Evolutionary conservation across 2,113 vertebrate genomes (phyloP).

Genomic region (Vulpes vulpes): DNA sequence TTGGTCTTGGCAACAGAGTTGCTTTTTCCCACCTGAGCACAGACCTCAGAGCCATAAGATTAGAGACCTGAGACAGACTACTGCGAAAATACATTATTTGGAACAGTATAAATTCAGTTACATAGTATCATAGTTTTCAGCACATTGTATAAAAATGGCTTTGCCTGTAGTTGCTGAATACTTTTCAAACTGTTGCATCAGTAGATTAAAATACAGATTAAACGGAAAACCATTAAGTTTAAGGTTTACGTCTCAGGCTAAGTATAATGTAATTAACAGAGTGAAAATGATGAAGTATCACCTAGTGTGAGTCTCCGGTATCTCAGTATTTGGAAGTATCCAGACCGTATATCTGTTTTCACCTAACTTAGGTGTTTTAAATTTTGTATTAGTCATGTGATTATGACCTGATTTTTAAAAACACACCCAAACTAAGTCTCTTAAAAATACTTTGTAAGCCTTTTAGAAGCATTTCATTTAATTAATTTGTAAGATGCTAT

Average conservation of each 20-base stretch:
- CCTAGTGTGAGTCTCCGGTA: background rate
- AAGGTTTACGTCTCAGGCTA: background rate
- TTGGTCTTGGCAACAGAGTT: background rate
- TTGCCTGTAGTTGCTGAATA: background rate
- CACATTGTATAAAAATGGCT: background rate
- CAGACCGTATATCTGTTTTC: background rate
- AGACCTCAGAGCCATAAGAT: rapidly evolving
- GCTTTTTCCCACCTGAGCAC: too few relatives aligned
- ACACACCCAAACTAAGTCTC: background rate
- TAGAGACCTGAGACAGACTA: too few relatives aligned
- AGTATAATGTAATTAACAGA: background rate
- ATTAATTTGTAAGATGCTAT: slow-evolving; percentile 55
- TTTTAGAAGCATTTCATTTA: slow-evolving; percentile 61
- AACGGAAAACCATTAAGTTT: background rate
- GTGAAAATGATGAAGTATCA: background rate
- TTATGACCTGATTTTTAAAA: background rate
- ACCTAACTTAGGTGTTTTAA: background rate
- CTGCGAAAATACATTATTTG: background rate
- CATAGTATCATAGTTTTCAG: background rate
- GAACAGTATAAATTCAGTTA: background rate
- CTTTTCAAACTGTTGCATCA: background rate
- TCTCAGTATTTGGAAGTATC: background rate
- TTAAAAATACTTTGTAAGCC: slow-evolving; percentile 27
- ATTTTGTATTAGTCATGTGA: background rate
- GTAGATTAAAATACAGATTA: background rate